Conservation (phyloP, 2,113 vertebrate genomes). For the Crotalus helleri region DNA sequence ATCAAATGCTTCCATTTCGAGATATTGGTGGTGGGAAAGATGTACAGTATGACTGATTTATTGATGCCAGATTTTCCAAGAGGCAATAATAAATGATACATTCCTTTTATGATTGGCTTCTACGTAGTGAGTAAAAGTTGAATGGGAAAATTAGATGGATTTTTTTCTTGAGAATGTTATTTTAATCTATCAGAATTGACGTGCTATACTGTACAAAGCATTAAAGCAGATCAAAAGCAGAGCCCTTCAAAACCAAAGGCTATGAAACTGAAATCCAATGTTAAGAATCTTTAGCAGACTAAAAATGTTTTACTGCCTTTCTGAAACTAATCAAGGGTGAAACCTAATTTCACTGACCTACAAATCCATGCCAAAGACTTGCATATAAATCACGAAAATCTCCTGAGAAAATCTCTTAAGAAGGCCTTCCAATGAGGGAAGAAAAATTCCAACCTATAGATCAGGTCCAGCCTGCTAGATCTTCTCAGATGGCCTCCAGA, state of each 20-base stretch:
- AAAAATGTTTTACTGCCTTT: neutral
- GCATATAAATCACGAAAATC: neutral
- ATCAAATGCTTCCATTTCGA: slow-evolving; percentile 56
- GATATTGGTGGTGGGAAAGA: slow-evolving; percentile 49
- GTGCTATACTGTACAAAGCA: neutral
- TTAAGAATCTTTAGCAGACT: neutral
- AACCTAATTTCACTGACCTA: neutral
- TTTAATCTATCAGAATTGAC: neutral
- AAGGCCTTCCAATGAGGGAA: neutral
- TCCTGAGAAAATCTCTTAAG: neutral
- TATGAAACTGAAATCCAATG: neutral
- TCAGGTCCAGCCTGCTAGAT: neutral
- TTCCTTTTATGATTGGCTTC: slow-evolving; percentile 42
- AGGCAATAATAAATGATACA: slow-evolving; percentile 55
- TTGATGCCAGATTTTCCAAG: slow-evolving; percentile 51
- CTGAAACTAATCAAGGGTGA: neutral
- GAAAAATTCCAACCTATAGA: neutral
- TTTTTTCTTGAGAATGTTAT: neutral
- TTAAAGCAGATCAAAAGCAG: neutral
- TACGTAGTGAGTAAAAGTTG: slow-evolving; percentile 14
- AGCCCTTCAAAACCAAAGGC: neutral
- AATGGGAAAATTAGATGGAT: slow-evolving; percentile 10
- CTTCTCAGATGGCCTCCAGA: neutral
- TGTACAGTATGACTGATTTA: slow-evolving; percentile 44
- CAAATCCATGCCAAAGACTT: neutral